phyloP scores from a whole-genome alignment of 1,140 invertebrate species.

The Brachystomella parvula region DNA sequence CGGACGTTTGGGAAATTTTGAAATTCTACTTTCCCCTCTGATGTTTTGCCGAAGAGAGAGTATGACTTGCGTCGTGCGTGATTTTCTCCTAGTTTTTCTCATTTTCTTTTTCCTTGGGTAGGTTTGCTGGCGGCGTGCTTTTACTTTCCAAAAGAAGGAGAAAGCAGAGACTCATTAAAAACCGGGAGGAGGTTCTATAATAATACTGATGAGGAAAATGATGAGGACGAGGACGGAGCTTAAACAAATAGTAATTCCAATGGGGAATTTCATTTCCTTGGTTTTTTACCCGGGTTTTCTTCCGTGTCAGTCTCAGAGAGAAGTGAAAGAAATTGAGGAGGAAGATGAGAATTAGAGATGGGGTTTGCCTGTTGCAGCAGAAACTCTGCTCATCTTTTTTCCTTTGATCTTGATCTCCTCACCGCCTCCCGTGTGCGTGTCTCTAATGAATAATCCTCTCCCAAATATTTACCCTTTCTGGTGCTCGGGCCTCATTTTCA shows the following conservation, averaged over 20 bases:
- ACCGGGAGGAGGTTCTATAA: no score
- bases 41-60: neutral
- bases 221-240: neutral
- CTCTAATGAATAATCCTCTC: neutral
- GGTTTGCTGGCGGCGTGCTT: neutral
- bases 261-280: no score
- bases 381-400: neutral
- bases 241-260: neutral
- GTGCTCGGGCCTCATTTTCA: neutral
- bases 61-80: constrained; percentile 15
- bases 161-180: constrained; percentile 2
- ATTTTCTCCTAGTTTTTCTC: constrained; percentile 23
- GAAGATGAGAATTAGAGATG: neutral
- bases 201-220: constrained; percentile 8
- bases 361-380: neutral
- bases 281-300: no score
- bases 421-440: neutral
- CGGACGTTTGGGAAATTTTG: constrained; percentile 22
- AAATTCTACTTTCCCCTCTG: constrained; percentile 20
- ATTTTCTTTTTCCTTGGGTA: neutral
- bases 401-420: neutral
- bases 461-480: constrained; percentile 9
- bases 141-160: constrained; percentile 4
- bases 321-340: no score
- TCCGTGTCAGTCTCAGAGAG: no score